Conservation (phyloP, 1,140 invertebrate genomes). For the Latrodectus geometricus region DNA sequence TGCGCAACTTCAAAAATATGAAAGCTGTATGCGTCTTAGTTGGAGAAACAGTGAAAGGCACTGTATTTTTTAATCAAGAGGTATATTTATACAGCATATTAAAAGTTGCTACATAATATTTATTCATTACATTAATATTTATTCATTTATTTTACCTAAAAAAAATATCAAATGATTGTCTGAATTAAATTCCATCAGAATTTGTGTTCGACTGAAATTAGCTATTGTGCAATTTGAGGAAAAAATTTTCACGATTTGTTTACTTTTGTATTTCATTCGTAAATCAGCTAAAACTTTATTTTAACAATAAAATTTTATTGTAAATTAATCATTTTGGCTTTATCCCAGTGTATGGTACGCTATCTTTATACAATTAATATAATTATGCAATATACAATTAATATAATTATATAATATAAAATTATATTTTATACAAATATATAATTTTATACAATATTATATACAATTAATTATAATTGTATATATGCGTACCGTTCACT, state of each 20-base stretch:
- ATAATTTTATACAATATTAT: no score
- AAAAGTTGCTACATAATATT: neutral
- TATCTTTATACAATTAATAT: no score
- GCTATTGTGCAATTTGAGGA: neutral
- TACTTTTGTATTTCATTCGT: no score
- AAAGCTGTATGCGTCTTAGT: constrained; percentile 89
- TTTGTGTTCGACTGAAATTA: neutral
- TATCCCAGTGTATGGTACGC: no score
- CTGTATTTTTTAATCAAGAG: constrained; percentile 81
- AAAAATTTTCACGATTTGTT: neutral
- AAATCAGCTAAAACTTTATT: no score
- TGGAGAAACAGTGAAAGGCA: constrained; percentile 83
- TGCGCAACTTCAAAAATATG: constrained; percentile 5
- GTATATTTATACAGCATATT: constrained; percentile 71
- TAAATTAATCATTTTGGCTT: neutral
- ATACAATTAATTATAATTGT: no score
- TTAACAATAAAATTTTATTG: neutral
- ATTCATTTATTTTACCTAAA: neutral
- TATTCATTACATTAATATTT: no score
- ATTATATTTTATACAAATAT: no score
- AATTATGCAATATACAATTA: no score
- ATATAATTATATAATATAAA: no score
- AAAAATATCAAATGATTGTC: neutral
- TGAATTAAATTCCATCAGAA: neutral
- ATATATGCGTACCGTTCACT: no score